Base-by-base conservation (phyloP, 2,888 invertebrate species). In the Aquatica leii region DNA sequence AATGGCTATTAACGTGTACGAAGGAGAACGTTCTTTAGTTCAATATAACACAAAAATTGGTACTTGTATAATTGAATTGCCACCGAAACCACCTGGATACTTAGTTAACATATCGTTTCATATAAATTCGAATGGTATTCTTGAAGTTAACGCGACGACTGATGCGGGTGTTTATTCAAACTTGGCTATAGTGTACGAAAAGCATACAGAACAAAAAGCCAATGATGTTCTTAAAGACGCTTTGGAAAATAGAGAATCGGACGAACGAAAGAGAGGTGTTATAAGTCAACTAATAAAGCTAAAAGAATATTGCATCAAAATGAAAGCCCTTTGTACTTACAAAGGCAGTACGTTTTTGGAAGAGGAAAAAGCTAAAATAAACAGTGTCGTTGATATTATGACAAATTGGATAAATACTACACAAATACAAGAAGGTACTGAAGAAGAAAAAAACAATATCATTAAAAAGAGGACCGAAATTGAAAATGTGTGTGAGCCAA, bases 21-120 rank as follows among this genome's bases (percentile, higher is more conserved):
- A 71, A 54, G 73, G 73, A 1, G 71, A 73, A 53, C 62, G 71
- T 20, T 15, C 55, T 2, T 31, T 61, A n/a, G 51, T 55, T 1
- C 8, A 61, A 17, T 35, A 61, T 14, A 61, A 61, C 17, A 61
- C 61, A 1, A 61, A 61, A 49, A 54, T 61, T 15, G 61, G 61
- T 1, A 34, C 48, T 1, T 61, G 61, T 24, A 40, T 37, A 11
- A 31, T 61, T 14, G 2, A 15, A 1, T 18, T 61, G 4, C 55
- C 55, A 11, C 50, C 55, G 9, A 24, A 34, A 31, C 61, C 61
- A 6, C 49, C 55, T 1, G 61, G 61, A 5, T 61, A 55, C 15
- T 8, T 35, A 4, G 54, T 55, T 1, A 9, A 50, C 2, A 15
- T 61, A 4, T 31, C 61, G 4, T 55, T 61, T 20, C 55, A 55